Base-by-base conservation (phyloP, 2,797 vertebrate genomes). In the Poecilia picta region DNA sequence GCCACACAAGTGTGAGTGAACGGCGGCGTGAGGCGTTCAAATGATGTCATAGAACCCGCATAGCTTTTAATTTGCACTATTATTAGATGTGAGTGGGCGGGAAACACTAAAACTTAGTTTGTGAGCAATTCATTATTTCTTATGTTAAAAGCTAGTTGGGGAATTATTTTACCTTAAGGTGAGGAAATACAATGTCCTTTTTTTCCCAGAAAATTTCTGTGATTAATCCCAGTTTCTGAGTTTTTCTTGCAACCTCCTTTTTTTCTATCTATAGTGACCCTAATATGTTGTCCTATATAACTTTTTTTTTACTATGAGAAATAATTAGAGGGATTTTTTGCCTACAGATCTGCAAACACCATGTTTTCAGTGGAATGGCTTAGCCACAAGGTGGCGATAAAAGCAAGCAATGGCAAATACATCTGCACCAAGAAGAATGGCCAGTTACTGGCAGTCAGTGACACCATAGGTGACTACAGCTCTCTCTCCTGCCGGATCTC, bases 321-420 rank as follows among this genome's bases (percentile, higher is more conserved):
- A 66, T 41, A 23, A 43, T 53, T 53, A 53, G 1, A 49, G 51
- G 23, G 8, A 10, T n/a, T 11, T 10, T 68, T 73, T n/a, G 73
- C 47, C 49, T 80, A 68, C 93, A 99, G 98, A 11, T 96, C 96
- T 81, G 94, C 96, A 78, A 95, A 94, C 91, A 96, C 95, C 87
- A 97, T 98, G 97, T 99, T 99, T 75, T 96, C 98, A 88, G 94
- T 98, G 76, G 97, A 98, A 93, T 99, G 98, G 98, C 94, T 97
- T 0, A 96, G 96, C 88, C 96, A 96, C 84, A 96, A 96, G 80
- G 97, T 98, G 94, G 98, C 97, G 25, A 94, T 99, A 81, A 96
- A 96, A 28, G 98, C 98, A 81, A 96, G 94, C 93, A 99, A 98
- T 6, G 98, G 97, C 66, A 99, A 98, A 91, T 99, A 98, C 2